Evolutionary conservation across 1,140 invertebrate genomes (phyloP).

Genomic region (Pseudomyrmex concolor): DNA sequence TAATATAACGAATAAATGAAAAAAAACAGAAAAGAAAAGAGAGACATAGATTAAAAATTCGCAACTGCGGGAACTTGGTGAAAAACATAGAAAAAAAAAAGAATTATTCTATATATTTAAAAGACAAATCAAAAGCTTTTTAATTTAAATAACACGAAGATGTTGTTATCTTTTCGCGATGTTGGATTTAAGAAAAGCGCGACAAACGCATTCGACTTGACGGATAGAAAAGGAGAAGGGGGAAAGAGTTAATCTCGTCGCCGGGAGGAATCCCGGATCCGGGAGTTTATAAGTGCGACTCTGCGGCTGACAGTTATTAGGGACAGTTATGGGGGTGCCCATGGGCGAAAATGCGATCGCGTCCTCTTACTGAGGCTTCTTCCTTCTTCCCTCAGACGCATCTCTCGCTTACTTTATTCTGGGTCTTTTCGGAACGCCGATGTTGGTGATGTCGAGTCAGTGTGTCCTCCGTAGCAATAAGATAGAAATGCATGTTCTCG

Average conservation of each 20-base stretch:
- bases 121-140: neutral
- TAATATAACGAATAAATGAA: slow-evolving; percentile 27
- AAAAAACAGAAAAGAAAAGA: neutral
- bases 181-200: slow-evolving; percentile 56
- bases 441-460: slow-evolving; percentile 11
- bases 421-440: neutral
- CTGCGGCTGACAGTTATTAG: slow-evolving; percentile 74
- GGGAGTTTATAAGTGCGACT: slow-evolving; percentile 26
- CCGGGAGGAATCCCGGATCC: slow-evolving; percentile 32
- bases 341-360: slow-evolving; percentile 56
- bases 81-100: slow-evolving; percentile 41
- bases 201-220: neutral
- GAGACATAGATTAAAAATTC: slow-evolving; percentile 6
- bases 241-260: slow-evolving; percentile 70
- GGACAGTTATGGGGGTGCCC: slow-evolving; percentile 63
- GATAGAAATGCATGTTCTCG: slow-evolving; percentile 28
- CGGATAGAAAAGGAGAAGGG: slow-evolving; percentile 56
- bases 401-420: slow-evolving; percentile 39
- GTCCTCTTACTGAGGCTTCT: neutral
- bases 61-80: slow-evolving; percentile 8
- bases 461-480: neutral
- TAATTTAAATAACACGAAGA: slow-evolving; percentile 11
- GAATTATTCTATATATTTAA: neutral
- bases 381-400: neutral
- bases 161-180: neutral